Evolutionary conservation across 2,888 invertebrate species (phyloP).

Genomic region (Cheilosia scutellata): DNA sequence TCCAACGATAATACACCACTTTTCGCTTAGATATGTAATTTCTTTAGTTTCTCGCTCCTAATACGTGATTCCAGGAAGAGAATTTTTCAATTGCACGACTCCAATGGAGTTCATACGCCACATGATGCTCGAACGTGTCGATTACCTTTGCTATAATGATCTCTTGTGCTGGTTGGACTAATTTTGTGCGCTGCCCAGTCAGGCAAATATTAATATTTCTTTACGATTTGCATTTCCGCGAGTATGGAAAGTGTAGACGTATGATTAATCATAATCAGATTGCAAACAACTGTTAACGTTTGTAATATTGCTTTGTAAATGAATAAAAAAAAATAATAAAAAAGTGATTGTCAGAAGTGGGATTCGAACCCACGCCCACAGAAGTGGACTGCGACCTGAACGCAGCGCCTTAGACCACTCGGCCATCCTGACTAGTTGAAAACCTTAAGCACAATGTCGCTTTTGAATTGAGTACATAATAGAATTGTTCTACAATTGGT

Average conservation of each 20-base stretch:
- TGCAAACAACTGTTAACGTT: not conserved
- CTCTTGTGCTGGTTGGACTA: conserved; percentile 20
- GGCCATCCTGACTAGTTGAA: conserved; percentile 66
- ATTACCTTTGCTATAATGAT: conserved; percentile 20
- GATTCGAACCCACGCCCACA: conserved; percentile 83
- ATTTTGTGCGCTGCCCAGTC: conserved; percentile 5
- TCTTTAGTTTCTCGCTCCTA: conserved; percentile 35
- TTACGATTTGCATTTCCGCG: conserved; percentile 48
- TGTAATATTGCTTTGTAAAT: not conserved
- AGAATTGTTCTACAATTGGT: conserved; percentile 11
- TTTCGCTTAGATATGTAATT: conserved; percentile 37
- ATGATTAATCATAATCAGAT: not conserved
- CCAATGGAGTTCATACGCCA: conserved; percentile 34
- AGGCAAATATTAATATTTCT: conserved; percentile 31
- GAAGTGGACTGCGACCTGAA: conserved; percentile 74
- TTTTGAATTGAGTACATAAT: not conserved
- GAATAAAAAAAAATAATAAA: conserved; percentile 3
- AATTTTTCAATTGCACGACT: conserved; percentile 29
- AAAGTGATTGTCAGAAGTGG: conserved; percentile 82
- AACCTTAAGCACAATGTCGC: not conserved
- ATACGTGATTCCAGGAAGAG: conserved; percentile 68
- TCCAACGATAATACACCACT: not conserved
- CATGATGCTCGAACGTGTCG: conserved; percentile 10
- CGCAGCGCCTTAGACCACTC: conserved; percentile 76
- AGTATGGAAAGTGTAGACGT: conserved; percentile 25